Percentiles rank a stretch among this genome's conserved stretches.
These are phyloP conservation scores for Papilio elwesi DNA, from an alignment of 2,888 invertebrate species.

Conservation along the genomic window DNA sequence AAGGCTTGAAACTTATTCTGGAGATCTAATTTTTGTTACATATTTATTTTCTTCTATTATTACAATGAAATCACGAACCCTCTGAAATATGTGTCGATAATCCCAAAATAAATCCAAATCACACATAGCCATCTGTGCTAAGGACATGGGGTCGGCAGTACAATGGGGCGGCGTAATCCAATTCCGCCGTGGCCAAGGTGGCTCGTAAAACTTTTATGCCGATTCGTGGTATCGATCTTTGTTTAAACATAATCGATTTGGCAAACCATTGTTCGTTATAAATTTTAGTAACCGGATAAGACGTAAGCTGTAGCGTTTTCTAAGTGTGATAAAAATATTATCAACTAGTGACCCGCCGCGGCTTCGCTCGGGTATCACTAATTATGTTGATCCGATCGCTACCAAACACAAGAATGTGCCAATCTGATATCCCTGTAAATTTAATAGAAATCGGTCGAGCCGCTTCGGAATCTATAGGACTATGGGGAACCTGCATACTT, in stretches of 20 bases:
- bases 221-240: conserved; percentile 64
- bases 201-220: conserved; percentile 68
- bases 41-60: neutral
- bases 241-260: conserved; percentile 57
- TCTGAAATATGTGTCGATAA: conserved; percentile 23
- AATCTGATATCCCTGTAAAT: too few relatives aligned
- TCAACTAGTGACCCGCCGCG: too few relatives aligned
- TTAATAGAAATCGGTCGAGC: too few relatives aligned
- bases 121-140: conserved; percentile 47
- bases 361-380: too few relatives aligned
- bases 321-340: neutral
- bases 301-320: conserved; percentile 12
- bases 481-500: too few relatives aligned
- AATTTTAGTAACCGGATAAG: neutral
- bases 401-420: too few relatives aligned
- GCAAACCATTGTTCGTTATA: conserved; percentile 44
- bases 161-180: conserved; percentile 56
- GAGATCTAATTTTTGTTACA: neutral
- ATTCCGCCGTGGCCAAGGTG: conserved; percentile 47
- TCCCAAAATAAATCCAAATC: conserved; percentile 40
- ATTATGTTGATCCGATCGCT: too few relatives aligned
- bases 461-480: too few relatives aligned
- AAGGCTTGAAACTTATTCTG: too few relatives aligned
- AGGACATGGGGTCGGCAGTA: conserved; percentile 46
- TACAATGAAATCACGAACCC: neutral